Conservation (phyloP, 53 echinoderm and acorn worm species). For the Apostichopus leukothele region DNA sequence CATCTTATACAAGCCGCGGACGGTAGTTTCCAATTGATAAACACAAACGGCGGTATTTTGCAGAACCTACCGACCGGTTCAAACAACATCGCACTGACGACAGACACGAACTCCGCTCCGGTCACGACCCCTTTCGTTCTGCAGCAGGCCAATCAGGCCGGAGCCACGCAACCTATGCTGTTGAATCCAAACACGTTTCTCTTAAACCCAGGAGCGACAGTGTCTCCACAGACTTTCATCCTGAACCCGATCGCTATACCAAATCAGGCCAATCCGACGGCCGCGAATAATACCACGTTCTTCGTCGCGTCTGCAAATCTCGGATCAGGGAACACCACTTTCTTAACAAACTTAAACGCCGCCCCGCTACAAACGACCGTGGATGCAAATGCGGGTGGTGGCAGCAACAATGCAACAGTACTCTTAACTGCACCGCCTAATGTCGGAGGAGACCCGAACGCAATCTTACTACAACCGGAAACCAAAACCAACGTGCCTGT, state of each 20-base stretch:
- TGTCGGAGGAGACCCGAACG: slow-evolving; percentile 2
- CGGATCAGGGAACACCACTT: slow-evolving; percentile 24
- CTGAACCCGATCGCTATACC: slow-evolving; percentile 24
- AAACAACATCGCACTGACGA: slow-evolving; percentile 32
- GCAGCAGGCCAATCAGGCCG: slow-evolving; percentile 22
- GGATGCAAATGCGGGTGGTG: slow-evolving; percentile 22
- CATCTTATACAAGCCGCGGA: slow-evolving; percentile 37
- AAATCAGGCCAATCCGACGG: slow-evolving; percentile 9
- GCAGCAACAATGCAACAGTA: slow-evolving; percentile 38
- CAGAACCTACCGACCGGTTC: background rate
- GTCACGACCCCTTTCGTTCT: slow-evolving; percentile 28
- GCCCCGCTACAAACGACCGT: slow-evolving; percentile 9
- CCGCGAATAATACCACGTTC: slow-evolving; percentile 29
- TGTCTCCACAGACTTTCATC: slow-evolving; percentile 28
- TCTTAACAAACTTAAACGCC: slow-evolving; percentile 26
- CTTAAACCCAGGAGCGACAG: slow-evolving; percentile 27
- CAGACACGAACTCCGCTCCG: background rate
- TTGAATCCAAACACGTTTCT: slow-evolving; percentile 45
- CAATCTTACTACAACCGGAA: slow-evolving; percentile 23
- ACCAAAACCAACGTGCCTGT: slow-evolving; percentile 39
- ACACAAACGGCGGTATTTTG: slow-evolving; percentile 31
- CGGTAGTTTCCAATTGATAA: slow-evolving; percentile 37
- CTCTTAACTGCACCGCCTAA: slow-evolving; percentile 17
- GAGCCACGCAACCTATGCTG: slow-evolving; percentile 27
- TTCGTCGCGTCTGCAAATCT: slow-evolving; percentile 45